Percentiles rank a stretch among this genome's conserved stretches.
These are phyloP conservation scores for Papilio helenus DNA, from an alignment of 1,140 invertebrate genomes.

Conservation along the genomic window DNA sequence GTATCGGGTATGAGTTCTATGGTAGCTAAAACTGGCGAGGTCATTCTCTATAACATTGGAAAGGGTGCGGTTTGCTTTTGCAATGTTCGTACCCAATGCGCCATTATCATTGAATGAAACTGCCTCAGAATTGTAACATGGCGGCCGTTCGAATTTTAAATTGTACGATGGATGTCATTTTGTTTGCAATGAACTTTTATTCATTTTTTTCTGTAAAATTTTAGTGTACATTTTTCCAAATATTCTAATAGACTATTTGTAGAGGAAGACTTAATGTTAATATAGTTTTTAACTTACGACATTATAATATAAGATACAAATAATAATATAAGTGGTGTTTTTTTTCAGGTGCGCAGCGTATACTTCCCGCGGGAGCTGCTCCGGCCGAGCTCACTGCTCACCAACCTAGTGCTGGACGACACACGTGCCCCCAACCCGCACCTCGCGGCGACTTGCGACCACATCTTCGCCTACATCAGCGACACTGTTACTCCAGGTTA, in stretches of 20 bases:
- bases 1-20: slow-evolving; percentile 8
- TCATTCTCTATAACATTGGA: slow-evolving; percentile 50
- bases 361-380: slow-evolving; percentile 86
- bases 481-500: slow-evolving; percentile 90
- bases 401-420: slow-evolving; percentile 91
- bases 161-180: neutral
- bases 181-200: neutral
- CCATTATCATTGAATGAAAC: slow-evolving; percentile 20
- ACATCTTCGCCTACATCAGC: slow-evolving; percentile 89
- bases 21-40: slow-evolving; percentile 42
- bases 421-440: slow-evolving; percentile 76
- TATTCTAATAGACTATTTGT: no score
- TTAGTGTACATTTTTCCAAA: no score
- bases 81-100: slow-evolving; percentile 34
- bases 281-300: neutral
- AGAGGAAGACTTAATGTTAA: no score
- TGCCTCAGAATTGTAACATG: neutral
- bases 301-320: neutral
- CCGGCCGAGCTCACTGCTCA: slow-evolving; percentile 87
- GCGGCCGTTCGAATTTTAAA: slow-evolving; percentile 7
- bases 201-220: neutral
- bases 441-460: slow-evolving; percentile 86
- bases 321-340: neutral
- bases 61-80: slow-evolving; percentile 49
- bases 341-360: slow-evolving; percentile 83